These are phyloP conservation scores for Phalloptychus januarius DNA, from an alignment of 2,797 vertebrate species.

Conservation along the genomic window DNA sequence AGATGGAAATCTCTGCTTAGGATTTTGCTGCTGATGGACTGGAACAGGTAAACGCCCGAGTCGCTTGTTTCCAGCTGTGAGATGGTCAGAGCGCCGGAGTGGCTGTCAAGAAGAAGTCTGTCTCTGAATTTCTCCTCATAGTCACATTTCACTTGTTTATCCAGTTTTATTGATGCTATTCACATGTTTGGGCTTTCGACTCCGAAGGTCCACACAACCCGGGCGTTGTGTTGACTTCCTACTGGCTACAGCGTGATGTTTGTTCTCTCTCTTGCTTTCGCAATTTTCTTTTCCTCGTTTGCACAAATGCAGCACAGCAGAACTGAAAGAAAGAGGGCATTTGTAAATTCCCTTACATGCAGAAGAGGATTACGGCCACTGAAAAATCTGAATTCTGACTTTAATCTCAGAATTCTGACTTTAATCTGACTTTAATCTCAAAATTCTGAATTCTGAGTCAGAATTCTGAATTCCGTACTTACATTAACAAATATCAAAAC, in stretches of 20 bases:
- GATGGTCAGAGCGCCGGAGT: background rate
- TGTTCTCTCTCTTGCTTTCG: background rate
- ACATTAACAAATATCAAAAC: background rate
- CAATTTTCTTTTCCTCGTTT: background rate
- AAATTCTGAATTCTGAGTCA: too few species aligned
- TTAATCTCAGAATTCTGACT: too few species aligned
- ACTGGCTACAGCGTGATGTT: background rate
- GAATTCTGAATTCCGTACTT: too few species aligned
- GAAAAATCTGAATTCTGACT: too few species aligned
- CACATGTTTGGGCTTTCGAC: background rate
- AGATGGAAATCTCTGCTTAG: background rate
- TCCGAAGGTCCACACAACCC: conserved; percentile 1
- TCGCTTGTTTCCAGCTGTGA: background rate
- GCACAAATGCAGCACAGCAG: background rate
- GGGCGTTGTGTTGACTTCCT: background rate
- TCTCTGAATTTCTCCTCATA: background rate
- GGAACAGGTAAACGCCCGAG: background rate
- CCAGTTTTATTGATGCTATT: background rate
- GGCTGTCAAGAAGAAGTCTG: background rate
- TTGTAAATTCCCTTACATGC: background rate
- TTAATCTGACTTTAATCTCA: too few species aligned
- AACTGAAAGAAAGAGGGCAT: background rate
- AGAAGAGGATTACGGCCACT: too few species aligned
- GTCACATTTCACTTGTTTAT: background rate
- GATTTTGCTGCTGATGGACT: background rate